Percentiles rank a stretch among this genome's conserved stretches.
Evolutionary conservation across 2,888 invertebrate genomes (phyloP).

Genomic region (Troglohyphantes excavatus): DNA sequence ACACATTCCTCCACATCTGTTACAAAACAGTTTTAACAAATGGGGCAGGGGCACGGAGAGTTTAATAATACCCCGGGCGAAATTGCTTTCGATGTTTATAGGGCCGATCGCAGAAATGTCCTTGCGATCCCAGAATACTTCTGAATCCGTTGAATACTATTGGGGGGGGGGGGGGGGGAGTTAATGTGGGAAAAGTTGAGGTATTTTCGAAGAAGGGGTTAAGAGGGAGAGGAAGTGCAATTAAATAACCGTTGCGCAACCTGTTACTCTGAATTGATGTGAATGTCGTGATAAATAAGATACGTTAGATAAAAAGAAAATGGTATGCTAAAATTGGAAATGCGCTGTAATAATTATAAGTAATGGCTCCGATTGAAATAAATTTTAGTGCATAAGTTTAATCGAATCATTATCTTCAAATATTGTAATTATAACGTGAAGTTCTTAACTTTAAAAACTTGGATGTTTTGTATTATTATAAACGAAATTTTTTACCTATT

Average conservation of each 20-base stretch:
- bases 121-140: neutral
- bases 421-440: too few species aligned
- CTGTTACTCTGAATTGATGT: neutral
- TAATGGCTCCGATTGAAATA: too few species aligned
- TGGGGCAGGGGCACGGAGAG: slow-evolving; percentile 24
- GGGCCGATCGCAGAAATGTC: neutral
- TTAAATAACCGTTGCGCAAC: neutral
- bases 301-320: too few species aligned
- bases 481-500: too few species aligned
- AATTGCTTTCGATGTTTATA: slow-evolving; percentile 14
- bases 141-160: neutral
- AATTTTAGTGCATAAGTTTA: too few species aligned
- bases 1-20: slow-evolving; percentile 10
- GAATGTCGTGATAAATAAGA: too few species aligned
- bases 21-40: slow-evolving; percentile 34
- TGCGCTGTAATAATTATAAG: too few species aligned
- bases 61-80: slow-evolving; percentile 22
- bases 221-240: neutral
- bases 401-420: too few species aligned
- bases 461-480: too few species aligned
- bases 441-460: too few species aligned
- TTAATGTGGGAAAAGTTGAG: neutral
- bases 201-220: too few species aligned
- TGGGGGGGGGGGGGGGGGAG: neutral
- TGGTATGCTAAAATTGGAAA: too few species aligned